Conservation (phyloP, 2,113 vertebrate genomes). For the Oreamnos americanus region DNA sequence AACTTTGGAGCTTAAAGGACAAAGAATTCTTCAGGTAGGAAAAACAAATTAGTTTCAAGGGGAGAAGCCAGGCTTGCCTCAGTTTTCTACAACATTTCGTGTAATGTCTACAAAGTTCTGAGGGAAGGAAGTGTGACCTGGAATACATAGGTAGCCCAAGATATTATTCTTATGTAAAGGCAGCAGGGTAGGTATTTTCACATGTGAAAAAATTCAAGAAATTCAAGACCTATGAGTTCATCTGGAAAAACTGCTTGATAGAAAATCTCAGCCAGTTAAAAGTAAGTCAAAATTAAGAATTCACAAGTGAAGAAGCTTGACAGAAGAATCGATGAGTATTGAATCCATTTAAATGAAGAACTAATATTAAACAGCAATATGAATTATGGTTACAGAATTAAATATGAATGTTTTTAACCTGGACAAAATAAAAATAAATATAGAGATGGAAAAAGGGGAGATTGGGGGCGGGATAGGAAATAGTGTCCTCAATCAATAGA, state of each 20-base stretch:
- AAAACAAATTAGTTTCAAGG: background rate
- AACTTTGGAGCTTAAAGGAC: background rate
- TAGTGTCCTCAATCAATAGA: background rate
- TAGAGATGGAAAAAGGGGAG: background rate
- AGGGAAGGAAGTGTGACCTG: background rate
- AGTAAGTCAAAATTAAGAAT: background rate
- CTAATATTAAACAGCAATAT: background rate
- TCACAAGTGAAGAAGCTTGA: background rate
- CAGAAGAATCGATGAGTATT: background rate
- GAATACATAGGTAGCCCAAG: background rate
- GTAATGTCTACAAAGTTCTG: background rate
- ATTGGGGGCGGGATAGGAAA: background rate
- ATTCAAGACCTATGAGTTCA: background rate
- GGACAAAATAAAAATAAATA: background rate
- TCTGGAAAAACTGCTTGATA: background rate
- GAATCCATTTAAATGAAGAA: background rate
- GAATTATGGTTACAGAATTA: background rate
- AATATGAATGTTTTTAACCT: background rate
- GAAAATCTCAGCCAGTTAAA: background rate
- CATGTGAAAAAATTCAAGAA: background rate
- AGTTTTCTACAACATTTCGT: background rate
- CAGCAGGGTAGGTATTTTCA: background rate
- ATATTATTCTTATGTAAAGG: background rate
- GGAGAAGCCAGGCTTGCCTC: background rate
- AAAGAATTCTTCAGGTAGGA: background rate